phyloP scores from a whole-genome alignment of 23 tunicate species.

The Trididemnum clinides region DNA sequence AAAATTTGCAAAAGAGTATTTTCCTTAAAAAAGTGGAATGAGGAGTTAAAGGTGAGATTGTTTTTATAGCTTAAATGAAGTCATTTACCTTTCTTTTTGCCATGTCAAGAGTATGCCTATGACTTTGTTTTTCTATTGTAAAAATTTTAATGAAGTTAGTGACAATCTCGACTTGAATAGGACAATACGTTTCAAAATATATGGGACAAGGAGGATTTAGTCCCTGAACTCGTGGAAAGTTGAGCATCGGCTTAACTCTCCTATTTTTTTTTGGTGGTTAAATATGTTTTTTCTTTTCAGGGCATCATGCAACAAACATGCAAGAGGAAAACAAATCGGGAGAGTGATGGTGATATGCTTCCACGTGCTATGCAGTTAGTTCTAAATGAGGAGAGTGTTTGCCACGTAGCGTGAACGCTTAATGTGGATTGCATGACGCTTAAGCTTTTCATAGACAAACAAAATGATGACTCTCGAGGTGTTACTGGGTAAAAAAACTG shows the following conservation, averaged over 20 bases:
- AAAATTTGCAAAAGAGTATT: background rate
- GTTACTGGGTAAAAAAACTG: background rate
- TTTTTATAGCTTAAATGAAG: background rate
- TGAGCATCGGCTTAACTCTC: conserved; percentile 5
- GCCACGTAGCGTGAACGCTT: background rate
- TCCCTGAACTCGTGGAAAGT: background rate
- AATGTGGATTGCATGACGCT: conserved; percentile 3
- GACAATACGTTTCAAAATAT: background rate
- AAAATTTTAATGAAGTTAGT: background rate
- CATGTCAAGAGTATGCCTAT: background rate
- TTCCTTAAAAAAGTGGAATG: background rate
- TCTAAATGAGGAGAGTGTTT: background rate
- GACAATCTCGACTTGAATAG: background rate
- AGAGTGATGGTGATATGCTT: background rate
- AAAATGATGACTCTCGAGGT: background rate
- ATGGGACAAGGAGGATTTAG: background rate
- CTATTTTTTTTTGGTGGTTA: background rate
- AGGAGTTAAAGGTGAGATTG: background rate
- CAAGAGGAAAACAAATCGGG: background rate
- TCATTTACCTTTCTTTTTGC: background rate
- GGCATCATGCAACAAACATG: background rate
- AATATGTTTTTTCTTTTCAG: background rate
- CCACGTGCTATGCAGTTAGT: background rate
- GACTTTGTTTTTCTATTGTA: background rate
- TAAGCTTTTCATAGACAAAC: background rate